Conservation (phyloP, 1,140 invertebrate species). For the Psix sp. region DNA sequence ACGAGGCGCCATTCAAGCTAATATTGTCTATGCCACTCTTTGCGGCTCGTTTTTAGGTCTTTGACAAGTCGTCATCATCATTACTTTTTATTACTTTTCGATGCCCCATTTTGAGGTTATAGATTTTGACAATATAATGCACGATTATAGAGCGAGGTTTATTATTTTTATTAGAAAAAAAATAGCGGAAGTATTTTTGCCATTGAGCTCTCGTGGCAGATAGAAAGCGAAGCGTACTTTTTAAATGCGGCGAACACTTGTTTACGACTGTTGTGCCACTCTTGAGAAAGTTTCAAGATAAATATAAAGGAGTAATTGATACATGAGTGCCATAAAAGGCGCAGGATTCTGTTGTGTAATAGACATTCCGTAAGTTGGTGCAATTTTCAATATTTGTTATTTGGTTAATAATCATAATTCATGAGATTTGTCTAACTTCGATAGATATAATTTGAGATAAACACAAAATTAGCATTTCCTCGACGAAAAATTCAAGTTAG, state of each 20-base stretch:
- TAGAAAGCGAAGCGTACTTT: slow-evolving; percentile 1
- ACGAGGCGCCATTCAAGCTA: slow-evolving; percentile 30
- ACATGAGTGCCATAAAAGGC: neutral
- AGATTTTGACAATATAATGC: no score
- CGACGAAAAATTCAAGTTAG: no score
- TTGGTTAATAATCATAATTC: no score
- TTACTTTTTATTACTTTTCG: no score
- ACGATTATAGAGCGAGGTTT: no score
- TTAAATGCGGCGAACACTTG: neutral
- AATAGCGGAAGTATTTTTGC: no score
- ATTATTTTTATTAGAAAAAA: no score
- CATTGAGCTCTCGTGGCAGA: no score
- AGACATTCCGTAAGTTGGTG: neutral
- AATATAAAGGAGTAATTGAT: neutral
- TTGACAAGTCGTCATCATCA: neutral
- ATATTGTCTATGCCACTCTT: slow-evolving; percentile 35
- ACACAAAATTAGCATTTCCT: no score
- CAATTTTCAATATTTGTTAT: neutral
- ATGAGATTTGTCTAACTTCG: no score
- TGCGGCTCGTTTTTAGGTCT: slow-evolving; percentile 5
- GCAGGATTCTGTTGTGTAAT: neutral
- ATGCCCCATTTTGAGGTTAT: no score
- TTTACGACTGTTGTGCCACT: neutral
- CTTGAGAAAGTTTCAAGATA: neutral
- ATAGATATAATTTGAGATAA: no score